Percentiles rank a stretch among this genome's conserved stretches.
phyloP scores from a whole-genome alignment of 2,888 invertebrate species.

The Phyto melanocephala region DNA sequence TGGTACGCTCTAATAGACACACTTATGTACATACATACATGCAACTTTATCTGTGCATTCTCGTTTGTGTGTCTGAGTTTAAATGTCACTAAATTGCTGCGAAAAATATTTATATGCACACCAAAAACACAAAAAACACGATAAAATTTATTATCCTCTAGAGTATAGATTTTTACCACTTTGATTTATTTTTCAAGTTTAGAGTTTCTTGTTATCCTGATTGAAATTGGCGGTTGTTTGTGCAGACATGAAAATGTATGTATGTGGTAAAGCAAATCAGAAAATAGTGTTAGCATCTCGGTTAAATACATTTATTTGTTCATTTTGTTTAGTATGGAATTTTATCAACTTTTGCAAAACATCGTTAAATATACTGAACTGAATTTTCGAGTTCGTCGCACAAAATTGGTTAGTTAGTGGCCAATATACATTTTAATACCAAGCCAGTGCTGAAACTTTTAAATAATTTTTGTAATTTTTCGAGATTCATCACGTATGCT shows the following conservation, averaged over 20 bases:
- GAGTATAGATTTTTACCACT: constrained; percentile 23
- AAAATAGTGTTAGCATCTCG: no score
- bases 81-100: not conserved
- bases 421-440: no score
- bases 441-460: no score
- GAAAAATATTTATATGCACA: not conserved
- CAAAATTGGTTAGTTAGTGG: no score
- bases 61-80: not conserved
- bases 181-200: constrained; percentile 37
- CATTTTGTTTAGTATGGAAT: no score
- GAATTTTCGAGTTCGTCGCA: no score
- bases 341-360: no score
- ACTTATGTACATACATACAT: not conserved
- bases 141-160: constrained; percentile 30
- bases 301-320: no score
- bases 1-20: no score
- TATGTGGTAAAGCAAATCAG: not conserved
- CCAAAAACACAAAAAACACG: not conserved
- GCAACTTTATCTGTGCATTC: not conserved
- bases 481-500: no score
- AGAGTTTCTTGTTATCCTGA: constrained; percentile 18
- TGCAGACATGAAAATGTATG: not conserved
- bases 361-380: no score
- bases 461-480: no score
- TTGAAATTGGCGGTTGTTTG: constrained; percentile 27